phyloP scores from a whole-genome alignment of 2,888 invertebrate species.

The Meiosimyza platycephala region DNA sequence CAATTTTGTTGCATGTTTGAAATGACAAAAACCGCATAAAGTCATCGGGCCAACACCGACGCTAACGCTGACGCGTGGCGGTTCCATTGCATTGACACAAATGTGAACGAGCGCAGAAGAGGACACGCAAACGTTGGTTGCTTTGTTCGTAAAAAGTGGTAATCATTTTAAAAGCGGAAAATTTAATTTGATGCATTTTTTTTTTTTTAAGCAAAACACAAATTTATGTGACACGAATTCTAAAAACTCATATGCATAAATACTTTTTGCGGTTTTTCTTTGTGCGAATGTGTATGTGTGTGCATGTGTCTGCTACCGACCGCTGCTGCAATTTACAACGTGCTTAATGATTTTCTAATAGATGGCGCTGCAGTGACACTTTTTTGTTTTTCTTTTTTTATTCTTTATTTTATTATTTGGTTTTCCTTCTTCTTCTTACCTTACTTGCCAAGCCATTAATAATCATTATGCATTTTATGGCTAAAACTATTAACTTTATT shows the following conservation, averaged over 20 bases:
- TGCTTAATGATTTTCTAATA: not conserved
- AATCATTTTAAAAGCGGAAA: slow-evolving; percentile 1
- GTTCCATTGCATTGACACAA: too few relatives aligned
- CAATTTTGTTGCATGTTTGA: too few relatives aligned
- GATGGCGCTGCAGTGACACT: slow-evolving; percentile 3
- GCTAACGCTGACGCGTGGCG: too few relatives aligned
- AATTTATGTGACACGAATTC: not conserved
- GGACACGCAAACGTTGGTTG: not conserved
- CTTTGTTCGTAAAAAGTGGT: not conserved
- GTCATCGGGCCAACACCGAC: too few relatives aligned
- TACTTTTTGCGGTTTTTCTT: too few relatives aligned
- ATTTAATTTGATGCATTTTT: not conserved
- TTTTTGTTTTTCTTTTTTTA: not conserved
- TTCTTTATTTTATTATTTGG: not conserved
- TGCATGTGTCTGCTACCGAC: not conserved
- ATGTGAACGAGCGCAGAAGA: too few relatives aligned
- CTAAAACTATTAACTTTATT: slow-evolving; percentile 5
- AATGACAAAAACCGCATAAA: too few relatives aligned
- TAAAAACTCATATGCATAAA: too few relatives aligned
- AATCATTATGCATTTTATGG: not conserved
- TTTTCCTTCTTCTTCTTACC: not conserved
- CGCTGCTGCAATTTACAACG: not conserved
- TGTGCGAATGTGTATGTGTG: not conserved
- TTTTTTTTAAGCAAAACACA: not conserved
- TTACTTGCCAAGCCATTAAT: not conserved